Conservation (phyloP, 2,113 vertebrate species). For the Dermatemys mawii region DNA sequence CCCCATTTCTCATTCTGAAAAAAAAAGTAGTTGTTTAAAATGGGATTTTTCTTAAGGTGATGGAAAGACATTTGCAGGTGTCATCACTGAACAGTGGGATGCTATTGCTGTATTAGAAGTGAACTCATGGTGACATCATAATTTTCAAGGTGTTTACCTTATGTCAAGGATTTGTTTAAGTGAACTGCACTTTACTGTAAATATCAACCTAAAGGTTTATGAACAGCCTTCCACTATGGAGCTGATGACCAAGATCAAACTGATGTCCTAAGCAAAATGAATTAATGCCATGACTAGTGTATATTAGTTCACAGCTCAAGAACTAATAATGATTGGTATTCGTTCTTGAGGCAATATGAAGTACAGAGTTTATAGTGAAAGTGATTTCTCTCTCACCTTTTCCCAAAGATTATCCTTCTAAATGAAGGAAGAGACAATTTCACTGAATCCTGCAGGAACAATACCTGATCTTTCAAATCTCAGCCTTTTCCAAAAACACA, state of each 20-base stretch:
- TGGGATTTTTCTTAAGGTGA: neutral
- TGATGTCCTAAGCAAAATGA: constrained; percentile 49
- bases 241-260: constrained; percentile 61
- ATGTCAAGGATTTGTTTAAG: neutral
- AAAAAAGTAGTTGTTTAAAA: constrained; percentile 4
- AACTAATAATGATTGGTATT: constrained; percentile 52
- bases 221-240: constrained; percentile 7
- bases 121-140: neutral
- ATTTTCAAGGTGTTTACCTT: constrained; percentile 23
- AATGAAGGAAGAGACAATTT: constrained; percentile 69
- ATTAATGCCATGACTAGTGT: constrained; percentile 61
- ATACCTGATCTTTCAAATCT: constrained; percentile 51
- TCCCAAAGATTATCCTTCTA: constrained; percentile 56
- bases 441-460: constrained; percentile 43
- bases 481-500: constrained; percentile 37
- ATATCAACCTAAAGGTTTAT: neutral
- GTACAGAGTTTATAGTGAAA: constrained; percentile 61
- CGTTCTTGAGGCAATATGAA: constrained; percentile 17
- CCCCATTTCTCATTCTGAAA: constrained; percentile 8
- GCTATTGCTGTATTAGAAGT: neutral
- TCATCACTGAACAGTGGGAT: neutral
- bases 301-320: constrained; percentile 55
- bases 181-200: neutral
- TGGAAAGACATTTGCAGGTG: constrained; percentile 4
- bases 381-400: constrained; percentile 66